Evolutionary conservation across 2,113 vertebrate species (phyloP).

Genomic region (Trogon melanurus): DNA sequence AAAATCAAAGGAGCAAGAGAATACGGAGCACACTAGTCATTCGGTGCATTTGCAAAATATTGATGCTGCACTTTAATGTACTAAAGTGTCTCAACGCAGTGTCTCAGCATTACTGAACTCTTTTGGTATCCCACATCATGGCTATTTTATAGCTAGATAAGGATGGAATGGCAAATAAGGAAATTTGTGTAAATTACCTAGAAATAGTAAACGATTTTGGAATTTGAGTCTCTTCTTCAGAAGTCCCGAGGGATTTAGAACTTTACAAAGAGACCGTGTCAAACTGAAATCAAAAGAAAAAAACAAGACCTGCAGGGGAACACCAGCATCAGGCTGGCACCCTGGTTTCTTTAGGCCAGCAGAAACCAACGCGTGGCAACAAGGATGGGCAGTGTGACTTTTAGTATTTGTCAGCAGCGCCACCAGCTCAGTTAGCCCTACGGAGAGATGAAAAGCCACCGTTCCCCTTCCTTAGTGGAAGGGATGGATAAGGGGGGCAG

Average conservation of each 20-base stretch:
- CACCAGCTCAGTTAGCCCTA: neutral
- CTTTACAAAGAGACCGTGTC: neutral
- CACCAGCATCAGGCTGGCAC: rapidly evolving
- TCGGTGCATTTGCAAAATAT: conserved; percentile 4
- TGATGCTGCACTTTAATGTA: neutral
- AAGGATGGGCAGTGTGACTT: rapidly evolving
- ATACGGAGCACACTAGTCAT: neutral
- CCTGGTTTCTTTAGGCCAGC: neutral
- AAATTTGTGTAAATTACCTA: neutral
- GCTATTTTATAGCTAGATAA: neutral
- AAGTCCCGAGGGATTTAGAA: neutral
- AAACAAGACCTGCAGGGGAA: neutral
- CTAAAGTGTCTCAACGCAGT: neutral
- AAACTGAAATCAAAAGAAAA: neutral
- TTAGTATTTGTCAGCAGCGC: neutral
- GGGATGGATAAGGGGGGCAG: neutral
- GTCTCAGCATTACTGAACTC: neutral
- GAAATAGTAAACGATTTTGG: neutral
- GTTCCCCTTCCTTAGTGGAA: neutral
- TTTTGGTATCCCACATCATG: neutral
- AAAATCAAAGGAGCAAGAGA: conserved; percentile 22
- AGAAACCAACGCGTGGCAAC: rapidly evolving
- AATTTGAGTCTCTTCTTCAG: neutral
- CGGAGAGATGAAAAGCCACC: neutral
- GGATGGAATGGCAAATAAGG: neutral